A percentile compares a stretch with the other conserved stretches of the same genome.
Evolutionary conservation across 2,797 vertebrate species (phyloP).

Genomic region (Chrosomus eos): DNA sequence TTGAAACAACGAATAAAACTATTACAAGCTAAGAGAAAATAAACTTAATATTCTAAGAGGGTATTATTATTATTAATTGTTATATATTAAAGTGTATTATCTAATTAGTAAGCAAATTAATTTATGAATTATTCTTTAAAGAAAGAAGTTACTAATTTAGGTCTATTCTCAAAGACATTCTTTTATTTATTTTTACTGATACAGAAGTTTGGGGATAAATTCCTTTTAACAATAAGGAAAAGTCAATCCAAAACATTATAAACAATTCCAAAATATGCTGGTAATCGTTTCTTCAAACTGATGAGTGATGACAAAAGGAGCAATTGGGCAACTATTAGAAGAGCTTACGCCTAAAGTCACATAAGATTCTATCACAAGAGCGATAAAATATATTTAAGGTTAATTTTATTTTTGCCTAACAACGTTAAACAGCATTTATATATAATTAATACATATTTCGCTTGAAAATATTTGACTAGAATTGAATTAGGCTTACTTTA

Average conservation of each 20-base stretch:
- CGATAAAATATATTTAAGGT: neutral
- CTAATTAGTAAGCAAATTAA: neutral
- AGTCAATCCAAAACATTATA: neutral
- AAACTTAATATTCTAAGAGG: neutral
- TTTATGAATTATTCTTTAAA: neutral
- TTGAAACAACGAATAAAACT: neutral
- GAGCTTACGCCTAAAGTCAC: neutral
- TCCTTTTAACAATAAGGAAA: neutral
- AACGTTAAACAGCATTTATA: neutral
- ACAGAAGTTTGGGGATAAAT: neutral
- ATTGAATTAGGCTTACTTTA: slow-evolving; percentile 3
- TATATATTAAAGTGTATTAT: neutral
- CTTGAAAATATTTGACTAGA: neutral
- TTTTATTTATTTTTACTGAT: neutral
- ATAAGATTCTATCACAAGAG: no score
- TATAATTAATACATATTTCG: neutral
- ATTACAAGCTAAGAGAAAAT: neutral
- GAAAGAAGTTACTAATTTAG: neutral
- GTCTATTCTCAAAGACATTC: neutral
- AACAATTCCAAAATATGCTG: no score
- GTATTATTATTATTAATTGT: no score
- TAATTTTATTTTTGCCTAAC: neutral
- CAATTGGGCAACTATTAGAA: neutral
- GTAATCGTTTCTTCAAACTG: neutral
- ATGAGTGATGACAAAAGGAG: neutral